Evolutionary conservation across 2,888 invertebrate genomes (phyloP), one percentile per base, ranked within the genome.

Genomic region (Troides helena): DNA sequence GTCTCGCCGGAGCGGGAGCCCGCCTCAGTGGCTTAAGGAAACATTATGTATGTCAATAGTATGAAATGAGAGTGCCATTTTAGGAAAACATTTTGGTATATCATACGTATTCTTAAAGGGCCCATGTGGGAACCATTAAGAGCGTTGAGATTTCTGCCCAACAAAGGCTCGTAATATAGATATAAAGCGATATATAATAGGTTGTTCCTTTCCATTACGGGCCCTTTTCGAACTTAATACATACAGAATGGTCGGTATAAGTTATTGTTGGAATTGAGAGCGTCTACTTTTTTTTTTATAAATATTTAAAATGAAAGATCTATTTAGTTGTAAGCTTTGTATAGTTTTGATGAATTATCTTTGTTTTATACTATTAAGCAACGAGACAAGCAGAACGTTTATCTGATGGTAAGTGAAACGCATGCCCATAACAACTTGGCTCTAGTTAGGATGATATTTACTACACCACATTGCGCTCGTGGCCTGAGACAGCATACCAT

Each of bases 31-130:
- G 78, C 82, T 84, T 74, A 76, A 74, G 76, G 81, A 84, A 84
- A 87, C 85, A 90, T 90, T 90, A 90, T 91, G 89, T 87, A 78
- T 87, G 88, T 88, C 91, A 89, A 90, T 90, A 88, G 86, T 82
- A 82, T 76, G 80, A 84, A 83, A 85, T 81, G 85, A 80, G 81
- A 79, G 81, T 83, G 81, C 83, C 88, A 84, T 87, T 90, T 88
- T 86, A 84, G 81, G 87, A 85, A 88, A 89, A 85, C 87, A 90
- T 90, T 88, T 85, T 84, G 81, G 82, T 86, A 83, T 87, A 90
- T 89, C 85, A 85, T 84, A 80, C 85, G 88, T 88, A 86, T 86
- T 83, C 85, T 87, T 85, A 84, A 85, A 88, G 81, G 82, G 81
- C 79, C 81, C 87, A 75, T 85, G 79, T 80, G 90, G 89, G 91